These are phyloP conservation scores for Tiliacea aurago DNA, from an alignment of 2,888 invertebrate genomes.

Conservation along the genomic window DNA sequence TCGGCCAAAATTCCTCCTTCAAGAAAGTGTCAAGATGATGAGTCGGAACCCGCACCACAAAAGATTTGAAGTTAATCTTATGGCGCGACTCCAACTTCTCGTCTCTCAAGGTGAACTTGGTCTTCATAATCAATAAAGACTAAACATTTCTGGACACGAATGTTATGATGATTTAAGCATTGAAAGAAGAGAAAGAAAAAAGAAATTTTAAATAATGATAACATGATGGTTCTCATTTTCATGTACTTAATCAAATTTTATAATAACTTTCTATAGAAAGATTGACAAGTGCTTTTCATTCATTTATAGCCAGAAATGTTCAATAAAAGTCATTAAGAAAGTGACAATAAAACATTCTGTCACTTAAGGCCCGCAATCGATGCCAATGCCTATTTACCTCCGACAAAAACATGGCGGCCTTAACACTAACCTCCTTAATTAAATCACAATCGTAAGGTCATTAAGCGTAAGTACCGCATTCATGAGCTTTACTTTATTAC, in stretches of 20 bases:
- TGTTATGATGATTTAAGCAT: neutral
- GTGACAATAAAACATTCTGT: constrained; percentile 28
- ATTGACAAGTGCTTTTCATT: constrained; percentile 6
- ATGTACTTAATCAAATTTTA: neutral
- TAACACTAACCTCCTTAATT: constrained; percentile 11
- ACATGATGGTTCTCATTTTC: neutral
- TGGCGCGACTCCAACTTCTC: no score
- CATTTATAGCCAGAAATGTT: neutral
- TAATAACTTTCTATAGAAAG: constrained; percentile 5
- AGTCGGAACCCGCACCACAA: no score
- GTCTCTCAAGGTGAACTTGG: no score
- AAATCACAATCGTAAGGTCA: constrained; percentile 26
- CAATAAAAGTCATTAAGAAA: constrained; percentile 29
- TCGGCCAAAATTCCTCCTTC: no score
- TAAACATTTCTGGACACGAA: neutral
- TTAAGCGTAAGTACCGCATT: constrained; percentile 10
- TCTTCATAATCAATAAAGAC: no score
- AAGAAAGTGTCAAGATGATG: no score
- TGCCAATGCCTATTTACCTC: neutral
- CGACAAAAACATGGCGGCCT: constrained; percentile 33
- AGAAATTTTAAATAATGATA: neutral
- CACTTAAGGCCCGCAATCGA: neutral
- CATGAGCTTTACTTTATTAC: constrained; percentile 20
- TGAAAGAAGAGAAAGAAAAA: neutral
- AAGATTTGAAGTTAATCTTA: no score